Conservation (phyloP, 2,888 invertebrate species). For the Coelinius sp. region DNA sequence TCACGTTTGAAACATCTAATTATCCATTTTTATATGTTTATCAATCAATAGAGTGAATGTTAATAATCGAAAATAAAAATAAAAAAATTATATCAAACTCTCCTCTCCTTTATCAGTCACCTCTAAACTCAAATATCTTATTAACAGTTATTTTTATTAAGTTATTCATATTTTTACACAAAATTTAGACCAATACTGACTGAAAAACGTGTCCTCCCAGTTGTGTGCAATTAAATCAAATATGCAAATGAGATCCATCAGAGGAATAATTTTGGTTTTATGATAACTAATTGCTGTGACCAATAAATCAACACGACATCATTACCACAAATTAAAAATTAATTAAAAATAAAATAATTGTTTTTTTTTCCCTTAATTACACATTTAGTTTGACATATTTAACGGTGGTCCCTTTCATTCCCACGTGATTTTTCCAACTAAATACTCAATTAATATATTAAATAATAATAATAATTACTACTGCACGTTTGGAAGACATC, state of each 20-base stretch:
- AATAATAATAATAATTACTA: neutral
- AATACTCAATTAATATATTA: neutral
- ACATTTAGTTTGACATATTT: neutral
- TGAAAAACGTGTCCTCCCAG: neutral
- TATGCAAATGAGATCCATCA: neutral
- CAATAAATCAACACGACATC: neutral
- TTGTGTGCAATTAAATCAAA: neutral
- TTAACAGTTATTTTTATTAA: constrained; percentile 13
- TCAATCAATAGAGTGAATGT: too few relatives aligned
- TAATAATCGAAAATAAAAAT: neutral
- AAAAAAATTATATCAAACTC: neutral
- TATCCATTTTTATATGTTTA: too few relatives aligned
- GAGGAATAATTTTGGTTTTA: too few relatives aligned
- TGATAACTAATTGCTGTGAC: neutral
- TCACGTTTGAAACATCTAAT: too few relatives aligned
- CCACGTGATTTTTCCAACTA: neutral
- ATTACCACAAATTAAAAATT: too few relatives aligned
- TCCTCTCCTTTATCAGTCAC: neutral
- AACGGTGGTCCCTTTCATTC: neutral
- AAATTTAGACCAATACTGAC: neutral
- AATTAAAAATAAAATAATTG: neutral
- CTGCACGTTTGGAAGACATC: neutral
- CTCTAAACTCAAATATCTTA: neutral
- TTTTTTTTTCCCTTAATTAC: neutral
- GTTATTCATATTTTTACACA: neutral